Conservation (phyloP, 2,888 invertebrate species). For the Trichacis sp. region DNA sequence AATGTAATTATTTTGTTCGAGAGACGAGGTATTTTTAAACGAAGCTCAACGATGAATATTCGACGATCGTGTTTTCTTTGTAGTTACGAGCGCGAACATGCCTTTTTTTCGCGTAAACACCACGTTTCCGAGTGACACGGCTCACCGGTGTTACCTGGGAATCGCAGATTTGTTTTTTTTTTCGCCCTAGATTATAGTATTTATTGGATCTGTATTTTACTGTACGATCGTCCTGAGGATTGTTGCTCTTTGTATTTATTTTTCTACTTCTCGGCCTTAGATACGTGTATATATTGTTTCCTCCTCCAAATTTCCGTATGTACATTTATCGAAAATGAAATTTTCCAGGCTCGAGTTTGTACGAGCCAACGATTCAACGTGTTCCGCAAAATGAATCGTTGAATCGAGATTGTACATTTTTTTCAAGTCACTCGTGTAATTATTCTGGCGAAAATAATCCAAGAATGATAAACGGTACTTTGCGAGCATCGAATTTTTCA, state of each 20-base stretch:
- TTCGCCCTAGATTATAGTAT: constrained; percentile 23
- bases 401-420: no score
- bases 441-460: no score
- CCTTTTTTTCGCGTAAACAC: constrained; percentile 50
- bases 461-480: background rate
- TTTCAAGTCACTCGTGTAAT: no score
- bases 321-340: constrained; percentile 20
- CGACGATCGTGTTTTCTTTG: constrained; percentile 17
- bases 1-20: background rate
- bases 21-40: background rate
- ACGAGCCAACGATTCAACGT: background rate
- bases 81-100: constrained; percentile 44
- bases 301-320: constrained; percentile 21
- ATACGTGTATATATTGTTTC: constrained; percentile 16
- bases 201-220: constrained; percentile 29
- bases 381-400: no score
- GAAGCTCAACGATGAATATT: background rate
- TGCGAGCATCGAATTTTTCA: constrained; percentile 10
- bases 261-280: constrained; percentile 31
- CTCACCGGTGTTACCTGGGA: constrained; percentile 54
- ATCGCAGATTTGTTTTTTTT: constrained; percentile 14
- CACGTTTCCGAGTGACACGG: constrained; percentile 48
- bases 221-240: constrained; percentile 8
- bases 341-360: background rate
- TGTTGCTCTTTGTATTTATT: constrained; percentile 42